Conservation (phyloP, 2,888 invertebrate genomes). For the Teleiodes luculella region DNA sequence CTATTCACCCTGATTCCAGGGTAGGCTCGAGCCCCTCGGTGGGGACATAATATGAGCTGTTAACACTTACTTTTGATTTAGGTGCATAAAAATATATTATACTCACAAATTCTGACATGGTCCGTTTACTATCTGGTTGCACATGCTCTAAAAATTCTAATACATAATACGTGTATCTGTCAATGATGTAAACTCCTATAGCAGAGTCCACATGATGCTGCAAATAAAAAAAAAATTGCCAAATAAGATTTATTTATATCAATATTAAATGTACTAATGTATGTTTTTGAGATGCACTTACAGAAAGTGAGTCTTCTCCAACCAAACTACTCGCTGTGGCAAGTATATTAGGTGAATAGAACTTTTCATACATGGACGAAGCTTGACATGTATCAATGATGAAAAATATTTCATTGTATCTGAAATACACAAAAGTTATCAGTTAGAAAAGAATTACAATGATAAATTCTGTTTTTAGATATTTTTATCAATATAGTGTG, state of each 20-base stretch:
- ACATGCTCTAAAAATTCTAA: constrained; percentile 97
- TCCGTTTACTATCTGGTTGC: constrained; percentile 90
- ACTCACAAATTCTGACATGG: constrained; percentile 97
- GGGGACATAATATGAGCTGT: too few relatives aligned
- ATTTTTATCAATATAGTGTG: too few relatives aligned
- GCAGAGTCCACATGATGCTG: constrained; percentile 99
- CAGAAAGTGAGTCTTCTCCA: constrained; percentile 98
- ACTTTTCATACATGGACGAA: constrained; percentile 98
- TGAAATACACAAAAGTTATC: constrained; percentile 49
- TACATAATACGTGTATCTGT: constrained; percentile 98
- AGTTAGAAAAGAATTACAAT: too few relatives aligned
- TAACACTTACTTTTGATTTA: too few relatives aligned
- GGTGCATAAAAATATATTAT: too few relatives aligned
- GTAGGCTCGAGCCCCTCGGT: too few relatives aligned
- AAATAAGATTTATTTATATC: too few relatives aligned
- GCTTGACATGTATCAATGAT: constrained; percentile 99
- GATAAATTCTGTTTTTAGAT: too few relatives aligned
- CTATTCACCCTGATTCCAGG: too few relatives aligned
- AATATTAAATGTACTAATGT: neutral
- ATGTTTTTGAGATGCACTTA: constrained; percentile 62
- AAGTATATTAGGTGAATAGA: constrained; percentile 98
- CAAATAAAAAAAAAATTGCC: too few relatives aligned
- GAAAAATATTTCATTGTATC: constrained; percentile 98
- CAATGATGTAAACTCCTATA: constrained; percentile 99
- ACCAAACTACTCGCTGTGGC: constrained; percentile 98